A percentile compares a stretch with the other conserved stretches of the same genome.
Conservation (phyloP, 2,113 vertebrate genomes). For the Phasianus colchicus region DNA sequence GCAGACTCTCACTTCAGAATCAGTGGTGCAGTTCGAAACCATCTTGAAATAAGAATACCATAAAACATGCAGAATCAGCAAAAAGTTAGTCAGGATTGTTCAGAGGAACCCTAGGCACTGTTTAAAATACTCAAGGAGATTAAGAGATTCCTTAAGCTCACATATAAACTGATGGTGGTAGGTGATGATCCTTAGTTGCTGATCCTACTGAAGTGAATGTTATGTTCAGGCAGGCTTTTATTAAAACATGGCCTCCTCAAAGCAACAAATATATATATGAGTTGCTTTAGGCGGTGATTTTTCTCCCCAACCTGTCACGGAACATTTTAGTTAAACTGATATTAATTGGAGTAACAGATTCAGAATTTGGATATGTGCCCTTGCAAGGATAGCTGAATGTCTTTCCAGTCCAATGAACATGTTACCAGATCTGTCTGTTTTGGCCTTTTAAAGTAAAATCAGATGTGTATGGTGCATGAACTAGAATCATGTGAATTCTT, state of each 20-base stretch:
- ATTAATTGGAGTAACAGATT: background rate
- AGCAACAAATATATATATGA: background rate
- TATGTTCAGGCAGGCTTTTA: background rate
- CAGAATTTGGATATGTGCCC: background rate
- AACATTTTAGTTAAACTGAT: constrained; percentile 1
- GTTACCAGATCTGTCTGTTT: background rate
- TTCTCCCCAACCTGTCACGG: background rate
- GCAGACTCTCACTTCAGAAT: background rate
- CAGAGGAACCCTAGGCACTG: background rate
- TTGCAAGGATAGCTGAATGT: background rate
- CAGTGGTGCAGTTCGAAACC: background rate
- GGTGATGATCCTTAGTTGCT: background rate
- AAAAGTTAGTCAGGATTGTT: background rate
- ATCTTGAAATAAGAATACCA: background rate
- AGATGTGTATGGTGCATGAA: background rate
- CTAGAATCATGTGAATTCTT: background rate
- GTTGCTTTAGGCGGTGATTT: background rate
- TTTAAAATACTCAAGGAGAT: background rate
- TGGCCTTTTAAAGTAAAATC: background rate
- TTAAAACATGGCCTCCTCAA: background rate
- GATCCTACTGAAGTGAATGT: background rate
- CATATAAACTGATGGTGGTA: background rate
- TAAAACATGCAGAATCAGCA: background rate
- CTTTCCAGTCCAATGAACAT: background rate
- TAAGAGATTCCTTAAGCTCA: background rate